Evolutionary conservation across 2,113 vertebrate genomes (phyloP), one percentile per base, ranked within the genome.

Genomic region (Pachypanchax playfairii): DNA sequence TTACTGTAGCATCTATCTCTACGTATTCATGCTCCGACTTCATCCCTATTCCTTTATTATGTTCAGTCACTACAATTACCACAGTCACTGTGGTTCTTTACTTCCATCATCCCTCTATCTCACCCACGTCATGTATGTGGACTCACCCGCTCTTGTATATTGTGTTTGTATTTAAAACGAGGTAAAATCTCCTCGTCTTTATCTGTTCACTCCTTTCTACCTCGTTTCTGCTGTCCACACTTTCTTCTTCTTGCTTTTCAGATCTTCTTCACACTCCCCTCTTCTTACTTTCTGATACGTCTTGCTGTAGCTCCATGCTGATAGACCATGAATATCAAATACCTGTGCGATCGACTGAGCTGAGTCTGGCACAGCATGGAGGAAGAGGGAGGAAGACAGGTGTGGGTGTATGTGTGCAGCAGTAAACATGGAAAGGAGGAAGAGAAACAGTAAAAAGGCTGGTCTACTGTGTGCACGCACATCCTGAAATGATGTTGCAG

Each of bases 261-360:
- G n/a, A n/a, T n/a, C n/a, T n/a, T n/a, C 0, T 22, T 43, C 22
- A 15, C 20, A 25, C 31, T 22, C 20, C 29, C 6, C 46, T 18
- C 44, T 3, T 47, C 35, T 36, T 13, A 11, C 35, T 36, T 24
- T 38, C 87, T 91, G 55, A 71, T 87, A 65, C 11, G 17, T 77
- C 73, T 62, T 21, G 24, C 70, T 64, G 72, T 11, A 68, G 74
- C 79, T 73, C 42, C 73, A 54, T 50, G 78, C 83, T 69, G 81
- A 80, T 73, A 81, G 73, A 79, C 70, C 77, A 81, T 81, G 84
- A 82, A 85, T 83, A 81, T 80, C 73, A 86, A 84, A 84, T 77
- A 84, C 84, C 77, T 75, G 65, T 35, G 66, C 22, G 65, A 72
- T 49, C 35, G 46, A 57, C 60, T 15, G 60, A 61, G 66, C 69